These are phyloP conservation scores for Podotricha telesiphe DNA, from an alignment of 2,888 invertebrate species.

Conservation along the genomic window DNA sequence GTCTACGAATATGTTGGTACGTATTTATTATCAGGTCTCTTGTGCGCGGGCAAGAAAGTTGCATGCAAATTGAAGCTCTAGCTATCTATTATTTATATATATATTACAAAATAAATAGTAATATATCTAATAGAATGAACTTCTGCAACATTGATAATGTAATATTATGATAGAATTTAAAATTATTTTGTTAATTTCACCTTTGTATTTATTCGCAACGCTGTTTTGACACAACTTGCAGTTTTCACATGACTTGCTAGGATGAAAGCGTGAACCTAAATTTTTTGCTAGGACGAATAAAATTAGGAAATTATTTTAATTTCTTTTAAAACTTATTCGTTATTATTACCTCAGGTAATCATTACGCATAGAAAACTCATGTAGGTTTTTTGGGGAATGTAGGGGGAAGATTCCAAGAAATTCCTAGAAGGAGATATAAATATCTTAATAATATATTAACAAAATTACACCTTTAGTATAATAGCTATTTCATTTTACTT, in stretches of 20 bases:
- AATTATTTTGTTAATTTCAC: not conserved
- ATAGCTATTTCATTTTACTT: not conserved
- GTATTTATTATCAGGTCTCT: constrained; percentile 26
- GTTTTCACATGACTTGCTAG: too few species aligned
- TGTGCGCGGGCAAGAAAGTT: constrained; percentile 9
- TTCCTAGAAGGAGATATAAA: too few species aligned
- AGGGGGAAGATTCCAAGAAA: too few species aligned
- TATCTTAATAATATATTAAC: not conserved
- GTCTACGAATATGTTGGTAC: constrained; percentile 29
- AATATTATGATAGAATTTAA: not conserved
- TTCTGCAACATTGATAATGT: not conserved
- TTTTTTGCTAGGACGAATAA: too few species aligned
- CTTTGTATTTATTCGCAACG: not conserved
- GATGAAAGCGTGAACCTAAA: too few species aligned
- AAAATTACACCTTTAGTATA: not conserved
- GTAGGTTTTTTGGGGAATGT: too few species aligned
- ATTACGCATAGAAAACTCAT: too few species aligned
- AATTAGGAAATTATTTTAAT: too few species aligned
- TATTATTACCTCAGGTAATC: too few species aligned
- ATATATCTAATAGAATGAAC: not conserved
- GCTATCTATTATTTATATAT: not conserved
- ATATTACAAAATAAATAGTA: not conserved
- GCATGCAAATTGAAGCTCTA: not conserved
- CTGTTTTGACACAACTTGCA: too few species aligned
- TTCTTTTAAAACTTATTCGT: too few species aligned